Evolutionary conservation across 2,888 invertebrate species (phyloP).

Genomic region (Cinara cedri): DNA sequence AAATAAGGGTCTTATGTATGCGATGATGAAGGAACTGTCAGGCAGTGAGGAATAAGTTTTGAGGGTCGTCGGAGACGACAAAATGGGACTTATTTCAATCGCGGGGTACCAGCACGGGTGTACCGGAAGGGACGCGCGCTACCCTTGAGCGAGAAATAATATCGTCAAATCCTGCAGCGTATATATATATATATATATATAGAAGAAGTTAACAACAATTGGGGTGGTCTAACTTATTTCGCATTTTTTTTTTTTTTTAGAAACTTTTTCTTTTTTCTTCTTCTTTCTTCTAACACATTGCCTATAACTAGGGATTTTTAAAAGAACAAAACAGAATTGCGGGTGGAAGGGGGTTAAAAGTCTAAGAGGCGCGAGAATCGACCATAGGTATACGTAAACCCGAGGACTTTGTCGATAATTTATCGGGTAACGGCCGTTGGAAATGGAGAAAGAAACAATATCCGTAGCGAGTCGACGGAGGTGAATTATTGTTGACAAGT

Average conservation of each 20-base stretch:
- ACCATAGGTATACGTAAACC: not conserved
- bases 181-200: not conserved
- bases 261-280: constrained; percentile 23
- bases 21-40: not conserved
- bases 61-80: constrained; percentile 10
- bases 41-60: not conserved
- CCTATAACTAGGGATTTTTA: not conserved
- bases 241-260: constrained; percentile 2
- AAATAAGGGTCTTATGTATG: constrained; percentile 46
- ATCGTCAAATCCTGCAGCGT: constrained; percentile 38
- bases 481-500: constrained; percentile 56
- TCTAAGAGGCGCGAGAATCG: constrained; percentile 5
- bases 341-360: not conserved
- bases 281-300: not conserved
- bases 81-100: constrained; percentile 51
- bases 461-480: constrained; percentile 50
- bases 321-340: constrained; percentile 46
- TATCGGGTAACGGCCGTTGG: constrained; percentile 54
- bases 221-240: constrained; percentile 27
- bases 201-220: constrained; percentile 44
- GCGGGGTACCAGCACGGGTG: not conserved
- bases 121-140: not conserved
- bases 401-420: constrained; percentile 54
- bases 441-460: constrained; percentile 55
- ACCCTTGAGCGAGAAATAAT: constrained; percentile 53